phyloP scores from a whole-genome alignment of 2,888 invertebrate genomes.

The Sericinus montela region DNA sequence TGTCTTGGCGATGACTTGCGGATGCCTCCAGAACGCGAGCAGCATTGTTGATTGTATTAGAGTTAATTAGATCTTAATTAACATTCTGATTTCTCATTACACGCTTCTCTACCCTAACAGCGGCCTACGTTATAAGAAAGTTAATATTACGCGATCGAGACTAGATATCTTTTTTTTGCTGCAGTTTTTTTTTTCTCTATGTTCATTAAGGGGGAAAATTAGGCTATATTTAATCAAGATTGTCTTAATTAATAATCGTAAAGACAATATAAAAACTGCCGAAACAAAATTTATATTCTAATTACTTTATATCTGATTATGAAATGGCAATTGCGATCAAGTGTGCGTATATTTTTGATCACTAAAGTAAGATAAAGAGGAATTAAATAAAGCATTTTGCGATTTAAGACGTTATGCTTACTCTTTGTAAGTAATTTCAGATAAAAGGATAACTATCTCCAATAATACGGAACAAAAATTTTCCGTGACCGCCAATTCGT shows the following conservation, averaged over 20 bases:
- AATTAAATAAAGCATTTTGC: too few species aligned
- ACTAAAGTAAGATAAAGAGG: too few species aligned
- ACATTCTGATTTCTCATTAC: slow-evolving; percentile 79
- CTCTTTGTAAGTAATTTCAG: too few species aligned
- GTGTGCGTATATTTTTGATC: too few species aligned
- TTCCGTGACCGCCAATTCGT: too few species aligned
- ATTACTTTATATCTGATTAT: too few species aligned
- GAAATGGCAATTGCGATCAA: too few species aligned
- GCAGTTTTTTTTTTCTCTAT: slow-evolving; percentile 35
- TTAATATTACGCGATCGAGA: slow-evolving; percentile 59
- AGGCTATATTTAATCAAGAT: slow-evolving; percentile 42
- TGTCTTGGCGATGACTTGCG: slow-evolving; percentile 72
- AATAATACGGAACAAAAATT: too few species aligned
- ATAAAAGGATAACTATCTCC: too few species aligned
- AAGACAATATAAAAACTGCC: background rate
- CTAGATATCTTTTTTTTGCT: slow-evolving; percentile 66
- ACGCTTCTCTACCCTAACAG: slow-evolving; percentile 73
- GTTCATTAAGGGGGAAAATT: slow-evolving; percentile 48
- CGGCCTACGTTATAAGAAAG: slow-evolving; percentile 67
- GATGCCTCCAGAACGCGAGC: slow-evolving; percentile 70
- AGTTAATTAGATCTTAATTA: slow-evolving; percentile 79
- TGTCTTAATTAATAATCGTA: slow-evolving; percentile 28
- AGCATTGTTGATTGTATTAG: slow-evolving; percentile 79
- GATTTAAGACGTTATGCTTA: too few species aligned
- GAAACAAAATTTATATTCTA: background rate